Percentiles rank a stretch among this genome's conserved stretches.
Evolutionary conservation across 2,888 invertebrate genomes (phyloP).

Genomic region (Coelinius sp.): DNA sequence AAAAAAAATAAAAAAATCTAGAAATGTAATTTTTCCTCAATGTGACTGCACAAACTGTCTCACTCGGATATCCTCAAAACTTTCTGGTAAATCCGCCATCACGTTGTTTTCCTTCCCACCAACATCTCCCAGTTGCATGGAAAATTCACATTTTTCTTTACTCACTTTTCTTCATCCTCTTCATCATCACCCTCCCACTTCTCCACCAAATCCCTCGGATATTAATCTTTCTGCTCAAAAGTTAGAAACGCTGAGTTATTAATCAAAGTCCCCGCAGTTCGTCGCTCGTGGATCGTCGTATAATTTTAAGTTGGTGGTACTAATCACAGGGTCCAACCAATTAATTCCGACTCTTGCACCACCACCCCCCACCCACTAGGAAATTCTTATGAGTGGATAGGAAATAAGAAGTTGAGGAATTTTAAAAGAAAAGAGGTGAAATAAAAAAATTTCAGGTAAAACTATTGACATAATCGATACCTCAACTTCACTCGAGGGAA

Average conservation of each 20-base stretch:
- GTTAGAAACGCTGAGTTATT: slow-evolving; percentile 60
- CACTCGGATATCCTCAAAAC: not conserved
- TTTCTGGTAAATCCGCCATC: slow-evolving; percentile 5
- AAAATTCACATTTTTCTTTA: slow-evolving; percentile 2
- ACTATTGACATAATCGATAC: not conserved
- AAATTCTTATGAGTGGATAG: not conserved
- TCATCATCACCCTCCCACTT: slow-evolving; percentile 1
- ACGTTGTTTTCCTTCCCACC: slow-evolving; percentile 9
- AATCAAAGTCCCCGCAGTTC: slow-evolving; percentile 54
- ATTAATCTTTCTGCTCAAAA: slow-evolving; percentile 61
- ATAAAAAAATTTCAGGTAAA: not conserved
- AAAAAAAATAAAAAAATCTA: not conserved
- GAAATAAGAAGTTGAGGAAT: not conserved
- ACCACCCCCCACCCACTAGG: not conserved
- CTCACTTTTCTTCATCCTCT: slow-evolving; percentile 13
- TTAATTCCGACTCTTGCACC: slow-evolving; percentile 14
- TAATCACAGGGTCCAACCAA: slow-evolving; percentile 20
- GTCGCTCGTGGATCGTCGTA: slow-evolving; percentile 48
- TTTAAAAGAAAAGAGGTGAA: not conserved
- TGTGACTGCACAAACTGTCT: not conserved
- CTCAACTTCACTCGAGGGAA: slow-evolving; percentile 1
- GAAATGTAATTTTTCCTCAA: not conserved
- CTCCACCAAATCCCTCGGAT: slow-evolving; percentile 40
- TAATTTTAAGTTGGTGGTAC: slow-evolving; percentile 17
- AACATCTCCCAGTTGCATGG: slow-evolving; percentile 2